phyloP scores from a whole-genome alignment of 2,113 vertebrate species.

The Lophius piscatorius region DNA sequence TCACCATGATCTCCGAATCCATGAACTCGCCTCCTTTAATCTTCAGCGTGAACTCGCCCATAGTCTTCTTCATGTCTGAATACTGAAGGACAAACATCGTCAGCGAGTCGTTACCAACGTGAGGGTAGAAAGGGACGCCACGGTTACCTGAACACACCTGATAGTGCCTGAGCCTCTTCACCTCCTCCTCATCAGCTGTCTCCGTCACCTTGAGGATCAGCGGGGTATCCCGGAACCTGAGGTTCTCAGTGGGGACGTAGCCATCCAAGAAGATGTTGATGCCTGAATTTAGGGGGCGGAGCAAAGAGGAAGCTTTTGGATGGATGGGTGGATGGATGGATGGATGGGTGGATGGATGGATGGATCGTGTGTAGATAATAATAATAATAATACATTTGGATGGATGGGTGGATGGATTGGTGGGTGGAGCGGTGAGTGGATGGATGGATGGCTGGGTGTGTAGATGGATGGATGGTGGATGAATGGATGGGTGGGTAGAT shows the following conservation, averaged over 20 bases:
- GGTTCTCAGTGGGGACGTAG: slow-evolving; percentile 98
- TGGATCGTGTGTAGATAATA: too few species aligned
- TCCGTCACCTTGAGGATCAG: slow-evolving; percentile 98
- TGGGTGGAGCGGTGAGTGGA: too few species aligned
- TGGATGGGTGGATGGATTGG: too few species aligned
- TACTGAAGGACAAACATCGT: slow-evolving; percentile 70
- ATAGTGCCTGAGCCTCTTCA: slow-evolving; percentile 97
- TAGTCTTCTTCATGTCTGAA: slow-evolving; percentile 92
- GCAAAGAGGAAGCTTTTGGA: too few species aligned
- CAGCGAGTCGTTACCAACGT: neutral
- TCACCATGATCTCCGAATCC: slow-evolving; percentile 99
- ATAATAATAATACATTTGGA: too few species aligned
- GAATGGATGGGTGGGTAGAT: too few species aligned
- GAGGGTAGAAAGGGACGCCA: neutral
- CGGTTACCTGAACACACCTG: slow-evolving; percentile 66
- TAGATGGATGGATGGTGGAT: too few species aligned
- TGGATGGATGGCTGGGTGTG: too few species aligned
- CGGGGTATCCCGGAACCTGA: slow-evolving; percentile 94
- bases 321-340: too few species aligned
- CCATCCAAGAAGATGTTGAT: slow-evolving; percentile 99
- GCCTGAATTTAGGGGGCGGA: slow-evolving; percentile 78
- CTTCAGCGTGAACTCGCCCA: slow-evolving; percentile 92
- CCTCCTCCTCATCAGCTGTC: slow-evolving; percentile 96
- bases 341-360: too few species aligned
- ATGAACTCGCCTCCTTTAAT: slow-evolving; percentile 96